Evolutionary conservation across 2,113 vertebrate genomes (phyloP).

Genomic region (Ailurus styani): DNA sequence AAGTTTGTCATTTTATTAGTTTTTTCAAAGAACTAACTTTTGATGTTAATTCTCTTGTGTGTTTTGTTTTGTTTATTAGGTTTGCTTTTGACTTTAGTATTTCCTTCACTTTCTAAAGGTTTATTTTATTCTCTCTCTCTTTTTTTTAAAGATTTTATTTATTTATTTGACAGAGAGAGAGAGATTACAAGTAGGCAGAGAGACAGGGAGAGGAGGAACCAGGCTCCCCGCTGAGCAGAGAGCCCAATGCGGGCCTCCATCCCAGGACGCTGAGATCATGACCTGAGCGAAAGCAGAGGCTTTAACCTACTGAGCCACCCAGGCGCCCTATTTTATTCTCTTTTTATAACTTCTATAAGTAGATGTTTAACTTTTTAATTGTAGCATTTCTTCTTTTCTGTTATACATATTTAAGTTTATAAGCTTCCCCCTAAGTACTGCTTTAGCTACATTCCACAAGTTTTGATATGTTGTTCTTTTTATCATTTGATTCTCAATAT

Average conservation of each 20-base stretch:
- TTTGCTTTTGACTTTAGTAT: background rate
- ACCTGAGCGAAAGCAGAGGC: no score
- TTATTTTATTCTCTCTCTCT: background rate
- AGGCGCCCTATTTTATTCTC: background rate
- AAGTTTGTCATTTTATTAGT: background rate
- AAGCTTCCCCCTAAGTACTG: background rate
- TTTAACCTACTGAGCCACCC: no score
- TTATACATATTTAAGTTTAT: background rate
- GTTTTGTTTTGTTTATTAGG: background rate
- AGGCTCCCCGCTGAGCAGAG: no score
- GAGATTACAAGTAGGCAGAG: no score
- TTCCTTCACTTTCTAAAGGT: background rate
- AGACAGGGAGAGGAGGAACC: no score
- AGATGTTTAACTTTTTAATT: background rate
- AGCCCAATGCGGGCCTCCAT: no score
- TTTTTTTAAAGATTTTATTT: no score
- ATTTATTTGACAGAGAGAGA: no score
- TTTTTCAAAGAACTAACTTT: background rate
- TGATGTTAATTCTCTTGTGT: background rate
- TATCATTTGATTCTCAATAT: background rate
- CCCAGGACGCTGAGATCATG: no score
- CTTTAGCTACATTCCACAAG: background rate
- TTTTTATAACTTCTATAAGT: background rate
- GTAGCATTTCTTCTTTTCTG: background rate
- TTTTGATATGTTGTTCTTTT: background rate